Evolutionary conservation across 2,888 invertebrate species (phyloP).

Genomic region (Nowickia ferox): DNA sequence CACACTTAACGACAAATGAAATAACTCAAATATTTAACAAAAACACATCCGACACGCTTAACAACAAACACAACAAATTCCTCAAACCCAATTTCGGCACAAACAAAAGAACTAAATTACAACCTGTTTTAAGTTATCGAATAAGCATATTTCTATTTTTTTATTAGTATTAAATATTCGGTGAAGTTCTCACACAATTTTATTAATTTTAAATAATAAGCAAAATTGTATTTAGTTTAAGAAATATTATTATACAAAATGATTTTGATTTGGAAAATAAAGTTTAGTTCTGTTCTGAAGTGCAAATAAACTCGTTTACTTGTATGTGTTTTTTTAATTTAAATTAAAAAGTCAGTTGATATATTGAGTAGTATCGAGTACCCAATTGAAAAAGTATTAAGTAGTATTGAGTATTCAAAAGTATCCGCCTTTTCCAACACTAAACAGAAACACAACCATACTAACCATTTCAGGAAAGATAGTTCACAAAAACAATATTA

Average conservation of each 20-base stretch:
- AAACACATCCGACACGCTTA: conserved; percentile 19
- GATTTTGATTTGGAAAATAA: neutral
- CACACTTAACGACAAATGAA: conserved; percentile 17
- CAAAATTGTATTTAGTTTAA: conserved; percentile 8
- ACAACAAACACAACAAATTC: neutral
- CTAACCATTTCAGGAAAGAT: too few relatives aligned
- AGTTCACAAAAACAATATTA: too few relatives aligned
- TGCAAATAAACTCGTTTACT: conserved; percentile 5
- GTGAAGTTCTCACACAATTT: neutral
- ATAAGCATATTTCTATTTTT: conserved; percentile 8
- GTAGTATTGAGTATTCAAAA: too few relatives aligned
- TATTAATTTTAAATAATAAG: conserved; percentile 14
- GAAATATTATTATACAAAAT: neutral
- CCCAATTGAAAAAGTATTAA: too few relatives aligned
- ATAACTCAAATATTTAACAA: conserved; percentile 25
- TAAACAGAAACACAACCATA: conserved; percentile 8
- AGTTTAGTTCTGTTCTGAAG: conserved; percentile 20
- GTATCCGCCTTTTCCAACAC: too few relatives aligned
- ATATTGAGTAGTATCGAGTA: too few relatives aligned
- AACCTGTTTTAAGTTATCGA: conserved; percentile 1
- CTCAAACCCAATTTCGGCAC: neutral
- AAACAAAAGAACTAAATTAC: conserved; percentile 16
- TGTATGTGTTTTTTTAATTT: too few relatives aligned
- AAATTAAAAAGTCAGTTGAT: too few relatives aligned
- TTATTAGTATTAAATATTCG: conserved; percentile 4